Conservation (phyloP, 2,113 vertebrate species). For the Ammospiza caudacuta region DNA sequence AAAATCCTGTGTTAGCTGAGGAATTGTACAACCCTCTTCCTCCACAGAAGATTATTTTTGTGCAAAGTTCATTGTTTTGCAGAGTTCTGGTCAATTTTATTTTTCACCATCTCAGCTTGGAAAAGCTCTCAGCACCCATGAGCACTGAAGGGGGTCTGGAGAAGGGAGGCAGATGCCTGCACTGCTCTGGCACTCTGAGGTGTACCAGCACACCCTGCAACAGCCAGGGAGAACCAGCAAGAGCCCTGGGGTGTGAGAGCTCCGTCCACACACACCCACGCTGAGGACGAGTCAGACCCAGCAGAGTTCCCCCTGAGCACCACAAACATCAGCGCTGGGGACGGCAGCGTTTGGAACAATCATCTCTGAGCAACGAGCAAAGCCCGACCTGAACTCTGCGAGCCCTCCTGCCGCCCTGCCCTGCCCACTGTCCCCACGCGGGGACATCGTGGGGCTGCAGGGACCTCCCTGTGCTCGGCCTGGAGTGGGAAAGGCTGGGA, state of each 20-base stretch:
- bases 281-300: background rate
- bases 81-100: background rate
- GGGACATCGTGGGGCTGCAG: background rate
- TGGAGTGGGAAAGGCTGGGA: background rate
- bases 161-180: no score
- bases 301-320: background rate
- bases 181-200: no score
- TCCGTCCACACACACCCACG: background rate
- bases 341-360: background rate
- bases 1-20: background rate
- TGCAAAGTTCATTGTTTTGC: background rate
- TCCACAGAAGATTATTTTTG: background rate
- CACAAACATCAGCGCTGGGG: background rate
- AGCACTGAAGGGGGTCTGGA: background rate
- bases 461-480: background rate
- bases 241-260: no score
- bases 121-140: background rate
- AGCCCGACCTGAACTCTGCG: slow-evolving; percentile 30
- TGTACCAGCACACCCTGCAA: no score
- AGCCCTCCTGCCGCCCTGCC: background rate
- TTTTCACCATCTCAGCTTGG: background rate
- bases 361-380: background rate
- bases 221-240: no score
- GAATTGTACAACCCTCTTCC: background rate
- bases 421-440: slow-evolving; percentile 10